Evolutionary conservation across 2,888 invertebrate genomes (phyloP), one percentile per base, ranked within the genome.

Genomic region (Uropetala carovei): DNA sequence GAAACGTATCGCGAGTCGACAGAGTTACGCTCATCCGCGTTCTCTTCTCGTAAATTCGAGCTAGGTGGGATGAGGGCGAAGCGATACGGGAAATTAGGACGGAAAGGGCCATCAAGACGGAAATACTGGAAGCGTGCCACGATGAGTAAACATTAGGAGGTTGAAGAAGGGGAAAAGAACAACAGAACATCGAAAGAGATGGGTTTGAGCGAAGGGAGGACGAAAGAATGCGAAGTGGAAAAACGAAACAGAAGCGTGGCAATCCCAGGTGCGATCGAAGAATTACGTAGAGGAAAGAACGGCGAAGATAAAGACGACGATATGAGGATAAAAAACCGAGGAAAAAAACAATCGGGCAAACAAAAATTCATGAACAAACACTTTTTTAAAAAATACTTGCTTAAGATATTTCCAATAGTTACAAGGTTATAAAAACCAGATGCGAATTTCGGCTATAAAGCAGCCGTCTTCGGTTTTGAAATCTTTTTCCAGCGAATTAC

Each of bases 111-210:
- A 14, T 64, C 14, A 10, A 16, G 64, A 68, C 18, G 68, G 22
- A n/a, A 2, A 13, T 10, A 75, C 22, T 75, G 75, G 22, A 16
- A 75, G 89, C n/a, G n/a, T 64, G 60, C 64, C 64, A 64, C 64
- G 64, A 64, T n/a, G 43, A 57, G 56, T 83, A 83, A 83, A 57
- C 57, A n/a, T n/a, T 18, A 57, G 57, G 56, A 83, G 83, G 83
- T 57, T 43, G 83, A 57, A 89, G 43, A 89, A 60, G 68, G 64
- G 16, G n/a, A 18, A 43, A 64, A 56, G 30, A 4, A 43, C 7
- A 59, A 18, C 27, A 30, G 16, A 16, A n/a, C n/a, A n/a, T n/a
- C n/a, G 56, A 9, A 57, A 18, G 64, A 64, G 18, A n/a, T 16
- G 10, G 27, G 82, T 11, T 11, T 75, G 75, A n/a, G n/a, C 11